phyloP scores from a whole-genome alignment of 2,113 vertebrate genomes.

The Phylloscopus whistleri region DNA sequence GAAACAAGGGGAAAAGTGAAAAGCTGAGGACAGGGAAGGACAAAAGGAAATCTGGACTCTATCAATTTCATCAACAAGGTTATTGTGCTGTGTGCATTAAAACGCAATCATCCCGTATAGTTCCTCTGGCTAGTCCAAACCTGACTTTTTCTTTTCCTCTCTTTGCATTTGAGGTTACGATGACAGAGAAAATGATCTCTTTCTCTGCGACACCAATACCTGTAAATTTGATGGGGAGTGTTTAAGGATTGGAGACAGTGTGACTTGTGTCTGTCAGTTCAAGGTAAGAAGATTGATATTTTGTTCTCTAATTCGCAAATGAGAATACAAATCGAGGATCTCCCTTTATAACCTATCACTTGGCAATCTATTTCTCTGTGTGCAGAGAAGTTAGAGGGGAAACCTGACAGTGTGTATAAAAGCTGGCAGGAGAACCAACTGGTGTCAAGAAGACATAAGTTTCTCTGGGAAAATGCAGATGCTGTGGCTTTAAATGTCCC shows the following conservation, averaged over 20 bases:
- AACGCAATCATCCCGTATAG: not conserved
- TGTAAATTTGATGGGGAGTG: slow-evolving; percentile 99
- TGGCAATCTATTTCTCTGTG: slow-evolving; percentile 52
- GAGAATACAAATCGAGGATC: slow-evolving; percentile 49
- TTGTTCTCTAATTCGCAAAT: slow-evolving; percentile 54
- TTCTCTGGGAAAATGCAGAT: slow-evolving; percentile 46
- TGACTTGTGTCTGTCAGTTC: slow-evolving; percentile 98
- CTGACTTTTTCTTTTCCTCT: slow-evolving; percentile 43
- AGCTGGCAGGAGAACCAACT: slow-evolving; percentile 61
- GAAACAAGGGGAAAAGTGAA: not conserved
- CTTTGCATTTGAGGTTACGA: slow-evolving; percentile 88
- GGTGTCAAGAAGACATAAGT: slow-evolving; percentile 63
- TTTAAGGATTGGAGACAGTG: slow-evolving; percentile 95
- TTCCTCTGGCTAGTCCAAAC: slow-evolving; percentile 18
- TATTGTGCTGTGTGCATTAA: not conserved
- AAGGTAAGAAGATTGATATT: slow-evolving; percentile 85
- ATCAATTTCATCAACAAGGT: not conserved
- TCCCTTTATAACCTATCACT: slow-evolving; percentile 47
- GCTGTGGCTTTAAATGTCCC: slow-evolving; percentile 44
- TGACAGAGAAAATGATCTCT: slow-evolving; percentile 97
- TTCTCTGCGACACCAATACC: slow-evolving; percentile 97
- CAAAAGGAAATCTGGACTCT: slow-evolving; percentile 19
- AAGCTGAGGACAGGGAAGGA: slow-evolving; percentile 24
- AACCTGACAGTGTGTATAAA: slow-evolving; percentile 47
- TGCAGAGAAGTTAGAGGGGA: slow-evolving; percentile 50